phyloP scores from a whole-genome alignment of 2,113 vertebrate genomes.

The Rattus rattus region DNA sequence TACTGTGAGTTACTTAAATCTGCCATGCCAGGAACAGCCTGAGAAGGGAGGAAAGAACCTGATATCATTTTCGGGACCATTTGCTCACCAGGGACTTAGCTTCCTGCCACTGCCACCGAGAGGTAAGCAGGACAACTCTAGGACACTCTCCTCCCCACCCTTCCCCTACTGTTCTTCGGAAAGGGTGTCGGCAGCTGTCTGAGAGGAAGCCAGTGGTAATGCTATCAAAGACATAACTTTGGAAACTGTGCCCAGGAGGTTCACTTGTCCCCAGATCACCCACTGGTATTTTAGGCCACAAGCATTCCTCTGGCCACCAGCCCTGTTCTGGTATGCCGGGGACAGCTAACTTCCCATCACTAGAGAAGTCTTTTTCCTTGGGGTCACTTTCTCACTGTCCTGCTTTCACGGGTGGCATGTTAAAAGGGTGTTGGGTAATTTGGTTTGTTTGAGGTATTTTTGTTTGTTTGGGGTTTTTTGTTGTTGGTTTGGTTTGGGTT shows the following conservation, averaged over 20 bases:
- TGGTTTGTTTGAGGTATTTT: background rate
- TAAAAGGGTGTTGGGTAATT: background rate
- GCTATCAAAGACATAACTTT: background rate
- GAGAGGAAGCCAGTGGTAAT: background rate
- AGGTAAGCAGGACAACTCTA: background rate
- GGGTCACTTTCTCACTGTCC: background rate
- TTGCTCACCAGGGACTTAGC: background rate
- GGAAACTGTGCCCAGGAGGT: background rate
- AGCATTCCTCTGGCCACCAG: background rate
- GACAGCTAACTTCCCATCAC: background rate
- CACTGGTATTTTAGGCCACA: background rate
- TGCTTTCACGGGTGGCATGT: background rate
- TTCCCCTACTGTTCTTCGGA: background rate
- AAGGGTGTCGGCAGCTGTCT: slow-evolving; percentile 1
- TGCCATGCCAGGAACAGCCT: background rate
- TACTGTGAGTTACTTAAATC: background rate
- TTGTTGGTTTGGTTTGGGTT: background rate
- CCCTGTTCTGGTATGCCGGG: background rate
- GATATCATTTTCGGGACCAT: background rate
- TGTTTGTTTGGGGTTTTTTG: background rate
- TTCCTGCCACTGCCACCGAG: background rate
- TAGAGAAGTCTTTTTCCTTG: background rate
- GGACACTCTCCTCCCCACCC: background rate
- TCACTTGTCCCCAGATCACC: slow-evolving; percentile 18
- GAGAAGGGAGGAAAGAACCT: background rate